Evolutionary conservation across 2,888 invertebrate species (phyloP).

Genomic region (Dermolepida albohirtum): DNA sequence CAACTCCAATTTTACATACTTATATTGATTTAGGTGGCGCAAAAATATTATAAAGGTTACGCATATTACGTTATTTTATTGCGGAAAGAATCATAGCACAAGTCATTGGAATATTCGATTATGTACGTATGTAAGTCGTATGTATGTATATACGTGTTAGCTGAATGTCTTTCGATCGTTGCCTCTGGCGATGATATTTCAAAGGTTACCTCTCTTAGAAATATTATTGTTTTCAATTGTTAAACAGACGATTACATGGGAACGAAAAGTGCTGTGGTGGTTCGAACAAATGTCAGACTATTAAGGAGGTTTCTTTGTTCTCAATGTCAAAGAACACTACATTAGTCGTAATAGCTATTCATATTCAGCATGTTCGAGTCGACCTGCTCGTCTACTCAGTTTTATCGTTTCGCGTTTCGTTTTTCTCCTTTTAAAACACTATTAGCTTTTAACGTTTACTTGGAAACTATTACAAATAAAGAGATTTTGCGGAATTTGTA

Average conservation of each 20-base stretch:
- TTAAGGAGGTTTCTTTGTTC: conserved; percentile 38
- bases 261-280: conserved; percentile 23
- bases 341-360: conserved; percentile 32
- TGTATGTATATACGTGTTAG: too few relatives aligned
- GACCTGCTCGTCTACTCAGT: background rate
- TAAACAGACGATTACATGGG: conserved; percentile 18
- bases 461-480: too few relatives aligned
- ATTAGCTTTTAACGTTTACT: too few relatives aligned
- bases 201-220: conserved; percentile 37
- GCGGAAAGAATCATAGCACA: too few relatives aligned
- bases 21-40: too few relatives aligned
- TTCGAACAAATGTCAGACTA: conserved; percentile 44
- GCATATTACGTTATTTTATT: too few relatives aligned
- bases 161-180: background rate
- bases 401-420: conserved; percentile 1
- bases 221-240: conserved; percentile 19
- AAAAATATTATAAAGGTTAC: too few relatives aligned
- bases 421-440: background rate
- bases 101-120: too few relatives aligned
- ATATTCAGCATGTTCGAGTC: conserved; percentile 12
- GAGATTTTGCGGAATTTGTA: conserved; percentile 6
- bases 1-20: too few relatives aligned
- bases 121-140: too few relatives aligned
- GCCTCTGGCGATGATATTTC: conserved; percentile 28
- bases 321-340: conserved; percentile 24